Conservation (phyloP, 2,113 vertebrate genomes). For the Panthera leo region DNA sequence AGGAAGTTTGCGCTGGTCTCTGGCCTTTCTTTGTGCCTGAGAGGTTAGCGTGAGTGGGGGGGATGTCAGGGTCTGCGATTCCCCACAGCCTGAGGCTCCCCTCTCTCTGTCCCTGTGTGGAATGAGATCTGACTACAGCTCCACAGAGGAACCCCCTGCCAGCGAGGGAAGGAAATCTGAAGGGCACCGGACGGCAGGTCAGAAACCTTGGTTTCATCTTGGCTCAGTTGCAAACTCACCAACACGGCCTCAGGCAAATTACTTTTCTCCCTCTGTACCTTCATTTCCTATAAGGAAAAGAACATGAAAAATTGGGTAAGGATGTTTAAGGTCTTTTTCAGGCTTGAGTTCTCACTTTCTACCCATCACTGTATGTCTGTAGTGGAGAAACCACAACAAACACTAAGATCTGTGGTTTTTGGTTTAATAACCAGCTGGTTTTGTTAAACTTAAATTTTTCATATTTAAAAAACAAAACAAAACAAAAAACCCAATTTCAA, state of each 20-base stretch:
- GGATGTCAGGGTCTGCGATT: neutral
- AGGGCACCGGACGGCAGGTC: neutral
- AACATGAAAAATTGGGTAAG: neutral
- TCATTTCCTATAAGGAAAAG: neutral
- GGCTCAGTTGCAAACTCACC: neutral
- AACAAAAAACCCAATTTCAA: neutral
- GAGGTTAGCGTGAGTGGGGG: neutral
- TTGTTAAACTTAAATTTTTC: neutral
- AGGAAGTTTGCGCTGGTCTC: neutral
- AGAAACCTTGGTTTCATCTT: neutral
- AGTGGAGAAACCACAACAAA: neutral
- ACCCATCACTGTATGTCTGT: neutral
- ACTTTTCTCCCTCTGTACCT: neutral
- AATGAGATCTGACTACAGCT: neutral
- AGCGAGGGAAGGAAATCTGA: neutral
- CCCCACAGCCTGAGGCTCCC: neutral
- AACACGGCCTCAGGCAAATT: neutral
- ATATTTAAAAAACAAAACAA: neutral
- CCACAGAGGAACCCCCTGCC: neutral
- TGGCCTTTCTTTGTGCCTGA: neutral
- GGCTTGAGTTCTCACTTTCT: neutral
- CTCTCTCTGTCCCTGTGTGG: neutral
- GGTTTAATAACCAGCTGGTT: neutral
- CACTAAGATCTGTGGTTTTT: neutral
- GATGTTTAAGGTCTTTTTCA: neutral